These are phyloP conservation scores for Oscheius myriophilus DNA, from an alignment of 2,888 invertebrate genomes.

Conservation along the genomic window DNA sequence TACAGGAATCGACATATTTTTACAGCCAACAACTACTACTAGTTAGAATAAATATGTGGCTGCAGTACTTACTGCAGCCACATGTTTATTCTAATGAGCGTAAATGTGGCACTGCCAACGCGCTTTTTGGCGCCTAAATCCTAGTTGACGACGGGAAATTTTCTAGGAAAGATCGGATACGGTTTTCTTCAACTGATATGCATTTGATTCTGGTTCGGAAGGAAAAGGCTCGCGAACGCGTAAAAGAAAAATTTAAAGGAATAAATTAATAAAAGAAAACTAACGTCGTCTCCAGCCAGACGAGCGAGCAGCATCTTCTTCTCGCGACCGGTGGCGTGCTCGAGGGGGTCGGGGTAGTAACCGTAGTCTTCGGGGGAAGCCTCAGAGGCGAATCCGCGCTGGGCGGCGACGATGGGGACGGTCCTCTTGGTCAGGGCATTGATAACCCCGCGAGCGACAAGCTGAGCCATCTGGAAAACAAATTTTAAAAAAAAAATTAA, in stretches of 20 bases:
- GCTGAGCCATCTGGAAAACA: constrained; percentile 51
- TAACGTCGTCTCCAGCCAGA: constrained; percentile 85
- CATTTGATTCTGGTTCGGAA: no score
- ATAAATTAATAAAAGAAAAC: constrained; percentile 34
- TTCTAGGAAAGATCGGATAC: no score
- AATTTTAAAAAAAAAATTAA: constrained; percentile 5
- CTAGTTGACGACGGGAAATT: no score
- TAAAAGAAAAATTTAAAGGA: neutral
- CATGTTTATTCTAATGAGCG: no score
- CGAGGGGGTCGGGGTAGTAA: constrained; percentile 81
- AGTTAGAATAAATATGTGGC: no score
- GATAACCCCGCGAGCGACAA: constrained; percentile 52
- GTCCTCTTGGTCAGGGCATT: constrained; percentile 50
- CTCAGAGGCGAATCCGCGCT: constrained; percentile 62
- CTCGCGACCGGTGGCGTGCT: constrained; percentile 91
- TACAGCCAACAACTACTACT: no score
- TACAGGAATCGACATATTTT: no score
- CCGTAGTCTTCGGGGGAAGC: constrained; percentile 70
- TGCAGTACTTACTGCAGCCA: no score
- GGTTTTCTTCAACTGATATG: no score
- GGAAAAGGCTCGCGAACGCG: no score
- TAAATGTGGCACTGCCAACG: no score
- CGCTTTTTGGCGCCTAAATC: no score
- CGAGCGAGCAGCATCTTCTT: constrained; percentile 87
- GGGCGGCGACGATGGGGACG: constrained; percentile 37